A percentile compares a stretch with the other conserved stretches of the same genome.
These are phyloP conservation scores for Pristis pectinata DNA, from an alignment of 2,797 vertebrate genomes.

Conservation along the genomic window DNA sequence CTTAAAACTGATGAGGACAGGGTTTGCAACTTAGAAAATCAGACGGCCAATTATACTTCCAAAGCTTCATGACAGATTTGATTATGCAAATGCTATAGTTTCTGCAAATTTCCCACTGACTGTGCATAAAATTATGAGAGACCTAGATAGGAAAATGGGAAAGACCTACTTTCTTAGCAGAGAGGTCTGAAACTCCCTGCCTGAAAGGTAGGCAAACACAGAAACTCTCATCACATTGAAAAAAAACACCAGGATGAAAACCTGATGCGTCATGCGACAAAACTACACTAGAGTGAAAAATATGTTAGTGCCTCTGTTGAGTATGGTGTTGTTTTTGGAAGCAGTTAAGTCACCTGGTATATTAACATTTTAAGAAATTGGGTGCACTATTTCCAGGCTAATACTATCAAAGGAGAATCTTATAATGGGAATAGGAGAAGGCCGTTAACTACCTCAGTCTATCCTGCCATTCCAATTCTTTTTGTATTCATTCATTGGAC, in stretches of 20 bases:
- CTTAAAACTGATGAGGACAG: not conserved
- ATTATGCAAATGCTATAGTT: constrained; percentile 7
- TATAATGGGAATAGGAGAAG: not conserved
- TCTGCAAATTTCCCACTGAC: not conserved
- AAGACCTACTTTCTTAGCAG: too few species aligned
- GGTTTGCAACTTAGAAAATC: not conserved
- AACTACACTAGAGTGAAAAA: not conserved
- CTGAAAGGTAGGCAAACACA: too few species aligned
- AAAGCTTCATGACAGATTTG: not conserved
- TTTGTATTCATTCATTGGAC: too few species aligned
- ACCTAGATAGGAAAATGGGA: too few species aligned
- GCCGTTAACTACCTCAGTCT: too few species aligned
- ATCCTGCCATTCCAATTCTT: too few species aligned
- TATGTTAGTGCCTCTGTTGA: not conserved
- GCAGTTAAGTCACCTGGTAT: not conserved
- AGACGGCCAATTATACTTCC: not conserved
- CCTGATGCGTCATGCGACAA: too few species aligned
- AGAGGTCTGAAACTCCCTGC: too few species aligned
- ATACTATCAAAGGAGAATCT: not conserved
- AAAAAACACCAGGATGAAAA: too few species aligned
- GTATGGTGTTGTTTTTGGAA: not conserved
- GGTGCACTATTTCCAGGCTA: not conserved
- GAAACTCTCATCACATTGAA: too few species aligned
- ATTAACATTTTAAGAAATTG: not conserved
- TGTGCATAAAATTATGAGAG: too few species aligned